Conservation (phyloP, 2,797 vertebrate genomes). For the Takifugu ocellatus region DNA sequence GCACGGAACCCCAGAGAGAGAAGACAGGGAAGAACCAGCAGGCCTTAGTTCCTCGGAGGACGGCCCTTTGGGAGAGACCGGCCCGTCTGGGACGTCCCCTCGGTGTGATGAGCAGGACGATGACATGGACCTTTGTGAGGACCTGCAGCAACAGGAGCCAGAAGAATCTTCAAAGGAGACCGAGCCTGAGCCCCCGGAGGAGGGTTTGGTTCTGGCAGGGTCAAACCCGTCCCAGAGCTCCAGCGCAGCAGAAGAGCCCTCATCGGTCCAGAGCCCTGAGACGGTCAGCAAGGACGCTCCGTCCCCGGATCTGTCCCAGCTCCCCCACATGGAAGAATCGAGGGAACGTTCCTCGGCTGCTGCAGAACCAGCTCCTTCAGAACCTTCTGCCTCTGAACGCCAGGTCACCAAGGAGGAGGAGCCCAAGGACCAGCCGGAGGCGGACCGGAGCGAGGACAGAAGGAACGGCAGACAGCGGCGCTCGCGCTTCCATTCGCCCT, state of each 20-base stretch:
- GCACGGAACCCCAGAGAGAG: background rate
- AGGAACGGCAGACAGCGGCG: slow-evolving; percentile 81
- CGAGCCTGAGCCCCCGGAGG: slow-evolving; percentile 14
- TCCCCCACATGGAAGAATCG: slow-evolving; percentile 14
- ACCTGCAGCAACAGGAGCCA: slow-evolving; percentile 15
- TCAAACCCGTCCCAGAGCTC: slow-evolving; percentile 13
- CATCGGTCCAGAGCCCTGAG: slow-evolving; percentile 6
- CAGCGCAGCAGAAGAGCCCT: slow-evolving; percentile 1
- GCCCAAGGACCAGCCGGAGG: slow-evolving; percentile 51
- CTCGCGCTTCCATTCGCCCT: slow-evolving; percentile 93
- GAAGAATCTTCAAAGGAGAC: slow-evolving; percentile 26
- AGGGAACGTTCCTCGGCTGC: slow-evolving; percentile 7
- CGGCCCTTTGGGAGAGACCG: background rate
- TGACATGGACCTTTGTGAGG: slow-evolving; percentile 33
- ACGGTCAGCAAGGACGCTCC: slow-evolving; percentile 22
- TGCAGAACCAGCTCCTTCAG: background rate
- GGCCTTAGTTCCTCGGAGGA: slow-evolving; percentile 20
- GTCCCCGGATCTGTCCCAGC: slow-evolving; percentile 40
- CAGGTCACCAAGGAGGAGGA: slow-evolving; percentile 42
- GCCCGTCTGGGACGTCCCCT: slow-evolving; percentile 40
- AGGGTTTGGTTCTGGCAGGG: slow-evolving; percentile 8
- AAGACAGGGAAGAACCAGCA: slow-evolving; percentile 27
- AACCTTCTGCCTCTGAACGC: slow-evolving; percentile 39
- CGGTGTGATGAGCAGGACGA: slow-evolving; percentile 27
- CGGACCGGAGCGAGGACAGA: slow-evolving; percentile 69